Conservation (phyloP, 2,113 vertebrate species). For the Camarhynchus parvulus region DNA sequence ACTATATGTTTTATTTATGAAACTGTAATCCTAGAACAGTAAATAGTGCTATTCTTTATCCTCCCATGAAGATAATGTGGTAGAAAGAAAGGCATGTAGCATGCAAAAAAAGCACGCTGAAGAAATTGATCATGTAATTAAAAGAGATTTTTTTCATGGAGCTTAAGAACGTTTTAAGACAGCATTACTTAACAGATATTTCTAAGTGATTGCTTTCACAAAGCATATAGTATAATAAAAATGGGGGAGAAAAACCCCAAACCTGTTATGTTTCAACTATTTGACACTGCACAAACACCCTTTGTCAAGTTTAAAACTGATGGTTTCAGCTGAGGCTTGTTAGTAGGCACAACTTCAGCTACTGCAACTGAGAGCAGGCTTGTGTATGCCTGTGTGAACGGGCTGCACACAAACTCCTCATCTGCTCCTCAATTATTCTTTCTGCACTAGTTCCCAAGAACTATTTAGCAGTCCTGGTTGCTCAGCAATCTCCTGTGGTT, state of each 20-base stretch:
- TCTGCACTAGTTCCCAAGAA: background rate
- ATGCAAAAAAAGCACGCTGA: background rate
- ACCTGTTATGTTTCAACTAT: background rate
- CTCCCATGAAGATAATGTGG: background rate
- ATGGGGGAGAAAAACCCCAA: background rate
- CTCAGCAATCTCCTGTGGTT: background rate
- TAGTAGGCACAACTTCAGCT: background rate
- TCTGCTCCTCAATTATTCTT: background rate
- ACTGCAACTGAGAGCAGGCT: background rate
- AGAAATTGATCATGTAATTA: conserved; percentile 19
- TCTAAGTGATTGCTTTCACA: background rate
- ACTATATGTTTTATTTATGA: conserved; percentile 5
- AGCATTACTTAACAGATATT: background rate
- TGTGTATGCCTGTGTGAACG: background rate
- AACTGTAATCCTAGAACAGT: background rate
- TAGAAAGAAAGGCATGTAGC: background rate
- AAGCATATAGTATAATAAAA: background rate
- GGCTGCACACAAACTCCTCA: background rate
- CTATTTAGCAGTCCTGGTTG: background rate
- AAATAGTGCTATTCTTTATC: background rate
- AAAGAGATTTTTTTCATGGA: background rate
- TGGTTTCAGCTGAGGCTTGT: background rate
- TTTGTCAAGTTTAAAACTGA: background rate
- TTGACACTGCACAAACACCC: background rate
- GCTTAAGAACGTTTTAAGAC: background rate